A percentile compares a stretch with the other conserved stretches of the same genome.
These are phyloP conservation scores for Brachyopa scutellaris DNA, from an alignment of 2,888 invertebrate species.

Conservation along the genomic window DNA sequence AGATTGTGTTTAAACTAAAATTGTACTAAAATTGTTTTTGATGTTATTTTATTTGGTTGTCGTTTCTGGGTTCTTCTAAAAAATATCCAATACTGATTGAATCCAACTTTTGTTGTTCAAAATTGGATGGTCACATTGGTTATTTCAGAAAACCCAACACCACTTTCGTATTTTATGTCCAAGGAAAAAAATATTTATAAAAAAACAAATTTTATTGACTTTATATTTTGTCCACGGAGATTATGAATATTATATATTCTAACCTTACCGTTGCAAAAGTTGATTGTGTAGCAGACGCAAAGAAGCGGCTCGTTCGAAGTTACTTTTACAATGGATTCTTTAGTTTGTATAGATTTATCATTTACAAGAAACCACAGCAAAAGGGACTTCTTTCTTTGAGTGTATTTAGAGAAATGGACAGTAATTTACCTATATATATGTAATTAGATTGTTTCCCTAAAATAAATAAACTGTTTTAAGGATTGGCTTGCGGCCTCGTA, in stretches of 20 bases:
- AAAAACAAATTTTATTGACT: slow-evolving; percentile 9
- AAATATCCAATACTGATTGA: slow-evolving; percentile 82
- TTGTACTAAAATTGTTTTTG: slow-evolving; percentile 25
- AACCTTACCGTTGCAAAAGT: slow-evolving; percentile 39
- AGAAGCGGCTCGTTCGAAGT: slow-evolving; percentile 71
- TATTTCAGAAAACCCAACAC: slow-evolving; percentile 79
- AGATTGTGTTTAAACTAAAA: slow-evolving; percentile 8
- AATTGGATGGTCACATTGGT: slow-evolving; percentile 82
- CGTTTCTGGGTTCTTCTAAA: slow-evolving; percentile 78
- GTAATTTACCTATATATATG: neutral
- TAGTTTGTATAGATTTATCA: slow-evolving; percentile 73
- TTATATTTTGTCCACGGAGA: slow-evolving; percentile 8
- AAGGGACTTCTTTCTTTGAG: slow-evolving; percentile 75
- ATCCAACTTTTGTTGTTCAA: slow-evolving; percentile 81
- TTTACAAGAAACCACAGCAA: slow-evolving; percentile 80
- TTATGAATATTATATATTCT: neutral
- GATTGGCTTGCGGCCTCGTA: neutral
- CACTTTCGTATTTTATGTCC: slow-evolving; percentile 23
- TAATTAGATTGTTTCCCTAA: neutral
- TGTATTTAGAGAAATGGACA: neutral
- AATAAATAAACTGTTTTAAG: neutral
- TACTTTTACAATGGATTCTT: slow-evolving; percentile 80
- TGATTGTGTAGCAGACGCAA: slow-evolving; percentile 30
- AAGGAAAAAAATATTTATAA: neutral
- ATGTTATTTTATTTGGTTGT: slow-evolving; percentile 60